Conservation (phyloP, 2,888 invertebrate genomes). For the Drosophila infuscata region DNA sequence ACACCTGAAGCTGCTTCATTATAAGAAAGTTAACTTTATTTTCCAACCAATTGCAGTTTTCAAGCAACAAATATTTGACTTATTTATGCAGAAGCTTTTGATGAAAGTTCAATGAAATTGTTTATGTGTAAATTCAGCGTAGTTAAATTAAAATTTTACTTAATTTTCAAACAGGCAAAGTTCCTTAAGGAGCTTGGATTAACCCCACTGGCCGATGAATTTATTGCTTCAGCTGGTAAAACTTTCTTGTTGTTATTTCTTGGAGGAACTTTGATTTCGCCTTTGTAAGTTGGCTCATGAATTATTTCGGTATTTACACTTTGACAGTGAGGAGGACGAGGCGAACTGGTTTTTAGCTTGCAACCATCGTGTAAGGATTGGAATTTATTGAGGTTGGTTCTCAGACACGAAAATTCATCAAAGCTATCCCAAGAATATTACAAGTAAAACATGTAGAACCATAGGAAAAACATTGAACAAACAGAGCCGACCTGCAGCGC, state of each 20-base stretch:
- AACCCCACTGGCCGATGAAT: conserved; percentile 12
- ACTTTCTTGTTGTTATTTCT: conserved; percentile 16
- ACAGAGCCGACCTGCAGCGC: conserved; percentile 17
- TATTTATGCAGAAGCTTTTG: neutral
- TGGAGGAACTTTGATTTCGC: conserved; percentile 50
- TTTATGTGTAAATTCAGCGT: neutral
- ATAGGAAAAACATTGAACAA: neutral
- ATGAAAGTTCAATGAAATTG: neutral
- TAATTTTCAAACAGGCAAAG: conserved; percentile 11
- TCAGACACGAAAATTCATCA: neutral
- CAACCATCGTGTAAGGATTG: neutral
- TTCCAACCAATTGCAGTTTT: neutral
- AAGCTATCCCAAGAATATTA: neutral
- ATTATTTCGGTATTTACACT: conserved; percentile 7
- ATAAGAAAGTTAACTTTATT: neutral
- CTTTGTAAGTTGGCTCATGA: conserved; percentile 13
- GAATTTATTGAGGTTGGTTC: conserved; percentile 1
- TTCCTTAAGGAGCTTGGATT: conserved; percentile 1
- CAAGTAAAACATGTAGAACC: neutral
- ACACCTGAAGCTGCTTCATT: neutral
- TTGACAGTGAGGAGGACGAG: too few relatives aligned
- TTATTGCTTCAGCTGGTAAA: conserved; percentile 52
- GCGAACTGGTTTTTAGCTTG: neutral
- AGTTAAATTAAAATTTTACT: neutral
- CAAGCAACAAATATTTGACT: neutral